Conservation (phyloP, 2,797 vertebrate species). For the Argentina silus region DNA sequence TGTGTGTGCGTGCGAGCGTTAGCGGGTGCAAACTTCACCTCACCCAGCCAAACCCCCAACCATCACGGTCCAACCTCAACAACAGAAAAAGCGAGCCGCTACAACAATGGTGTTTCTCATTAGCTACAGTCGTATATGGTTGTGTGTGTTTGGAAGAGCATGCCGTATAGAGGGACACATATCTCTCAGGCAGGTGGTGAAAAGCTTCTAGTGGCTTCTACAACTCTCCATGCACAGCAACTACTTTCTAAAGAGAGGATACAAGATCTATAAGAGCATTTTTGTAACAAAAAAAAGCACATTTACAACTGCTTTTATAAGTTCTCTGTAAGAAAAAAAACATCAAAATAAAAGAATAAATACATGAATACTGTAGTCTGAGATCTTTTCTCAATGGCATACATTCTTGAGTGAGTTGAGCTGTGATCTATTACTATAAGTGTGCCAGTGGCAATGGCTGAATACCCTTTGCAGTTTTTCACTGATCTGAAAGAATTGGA, state of each 20-base stretch:
- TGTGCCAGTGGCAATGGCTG: background rate
- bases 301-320: constrained; percentile 55
- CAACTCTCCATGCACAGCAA: constrained; percentile 32
- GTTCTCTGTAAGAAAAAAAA: constrained; percentile 42
- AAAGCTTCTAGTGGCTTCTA: constrained; percentile 4
- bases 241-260: constrained; percentile 53
- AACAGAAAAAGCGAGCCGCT: background rate
- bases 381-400: constrained; percentile 13
- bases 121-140: constrained; percentile 17
- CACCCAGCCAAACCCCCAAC: constrained; percentile 7
- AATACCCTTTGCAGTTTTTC: background rate
- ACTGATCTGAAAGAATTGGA: background rate
- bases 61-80: constrained; percentile 28
- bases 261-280: constrained; percentile 49
- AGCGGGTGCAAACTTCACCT: background rate
- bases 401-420: background rate
- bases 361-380: constrained; percentile 42
- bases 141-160: constrained; percentile 43
- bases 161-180: constrained; percentile 19
- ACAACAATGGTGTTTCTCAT: constrained; percentile 1
- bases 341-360: constrained; percentile 34
- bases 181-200: constrained; percentile 1
- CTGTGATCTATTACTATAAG: background rate
- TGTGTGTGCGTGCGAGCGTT: background rate
- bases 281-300: constrained; percentile 54